Conservation (phyloP, 53 echinoderm and acorn worm species). For the Temnopleurus reevesii region DNA sequence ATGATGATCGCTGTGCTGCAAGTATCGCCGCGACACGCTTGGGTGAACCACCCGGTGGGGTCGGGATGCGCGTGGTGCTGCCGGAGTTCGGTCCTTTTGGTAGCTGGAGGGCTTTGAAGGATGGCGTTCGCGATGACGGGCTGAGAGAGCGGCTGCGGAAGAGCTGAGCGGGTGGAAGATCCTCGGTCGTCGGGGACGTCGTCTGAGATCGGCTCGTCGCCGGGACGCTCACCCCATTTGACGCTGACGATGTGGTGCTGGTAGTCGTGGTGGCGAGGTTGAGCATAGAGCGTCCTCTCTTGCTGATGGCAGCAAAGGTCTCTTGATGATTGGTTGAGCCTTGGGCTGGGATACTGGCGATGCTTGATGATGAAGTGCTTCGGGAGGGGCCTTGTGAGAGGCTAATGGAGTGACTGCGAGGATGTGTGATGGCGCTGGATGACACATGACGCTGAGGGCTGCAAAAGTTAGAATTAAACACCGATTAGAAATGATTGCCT, state of each 20-base stretch:
- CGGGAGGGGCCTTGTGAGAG: constrained; percentile 63
- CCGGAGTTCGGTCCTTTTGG: constrained; percentile 25
- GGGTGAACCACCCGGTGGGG: constrained; percentile 35
- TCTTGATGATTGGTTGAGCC: constrained; percentile 57
- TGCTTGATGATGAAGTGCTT: constrained; percentile 66
- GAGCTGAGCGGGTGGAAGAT: constrained; percentile 30
- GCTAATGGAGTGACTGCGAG: constrained; percentile 5
- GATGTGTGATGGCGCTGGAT: neutral
- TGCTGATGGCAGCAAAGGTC: neutral
- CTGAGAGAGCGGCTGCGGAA: constrained; percentile 83
- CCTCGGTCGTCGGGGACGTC: constrained; percentile 52
- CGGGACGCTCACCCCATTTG: neutral
- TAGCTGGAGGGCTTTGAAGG: constrained; percentile 65
- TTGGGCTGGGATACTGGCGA: constrained; percentile 60
- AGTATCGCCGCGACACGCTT: constrained; percentile 26
- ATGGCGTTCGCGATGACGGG: constrained; percentile 77
- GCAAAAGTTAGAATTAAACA: no score
- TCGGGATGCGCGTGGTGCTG: constrained; percentile 5
- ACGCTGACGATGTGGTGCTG: neutral
- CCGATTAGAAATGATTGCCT: no score
- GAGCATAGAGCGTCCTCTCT: constrained; percentile 49
- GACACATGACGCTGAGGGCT: constrained; percentile 58
- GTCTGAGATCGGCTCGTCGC: constrained; percentile 42
- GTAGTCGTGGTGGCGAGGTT: constrained; percentile 5
- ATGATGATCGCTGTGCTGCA: constrained; percentile 26